phyloP scores from a whole-genome alignment of 2,888 invertebrate genomes.

The Mesoligia furuncula region DNA sequence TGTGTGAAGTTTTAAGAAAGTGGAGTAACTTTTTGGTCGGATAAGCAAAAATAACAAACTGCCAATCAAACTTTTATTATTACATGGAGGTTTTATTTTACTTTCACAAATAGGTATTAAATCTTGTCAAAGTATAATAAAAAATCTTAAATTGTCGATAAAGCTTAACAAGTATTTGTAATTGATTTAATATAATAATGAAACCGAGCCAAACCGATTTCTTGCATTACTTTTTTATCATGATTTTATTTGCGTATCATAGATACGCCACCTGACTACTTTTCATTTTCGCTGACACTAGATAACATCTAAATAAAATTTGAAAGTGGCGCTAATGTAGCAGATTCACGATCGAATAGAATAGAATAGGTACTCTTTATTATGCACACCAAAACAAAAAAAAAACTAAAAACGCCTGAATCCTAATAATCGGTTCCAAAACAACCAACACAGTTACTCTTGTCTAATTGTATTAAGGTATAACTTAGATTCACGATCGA shows the following conservation, averaged over 20 bases:
- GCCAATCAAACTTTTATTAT: constrained; percentile 2
- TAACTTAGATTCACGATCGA: too few relatives aligned
- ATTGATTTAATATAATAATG: too few relatives aligned
- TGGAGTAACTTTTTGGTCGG: constrained; percentile 31
- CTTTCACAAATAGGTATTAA: constrained; percentile 37
- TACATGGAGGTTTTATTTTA: constrained; percentile 15
- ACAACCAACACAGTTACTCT: too few relatives aligned
- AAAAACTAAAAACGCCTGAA: too few relatives aligned
- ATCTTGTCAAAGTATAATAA: constrained; percentile 6
- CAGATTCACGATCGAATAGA: too few relatives aligned
- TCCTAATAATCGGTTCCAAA: background rate
- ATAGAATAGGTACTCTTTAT: too few relatives aligned
- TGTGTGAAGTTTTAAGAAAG: constrained; percentile 49
- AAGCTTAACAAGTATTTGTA: constrained; percentile 10
- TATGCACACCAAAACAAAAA: too few relatives aligned
- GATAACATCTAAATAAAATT: background rate
- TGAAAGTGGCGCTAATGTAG: too few relatives aligned
- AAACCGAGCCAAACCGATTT: background rate
- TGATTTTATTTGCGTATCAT: background rate
- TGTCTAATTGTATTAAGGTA: background rate
- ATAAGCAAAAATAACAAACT: constrained; percentile 17
- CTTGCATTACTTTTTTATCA: background rate
- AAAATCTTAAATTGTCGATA: background rate
- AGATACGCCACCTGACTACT: background rate
- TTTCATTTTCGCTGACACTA: too few relatives aligned